These are phyloP conservation scores for Thecophora atra DNA, from an alignment of 2,888 invertebrate species.

Conservation along the genomic window DNA sequence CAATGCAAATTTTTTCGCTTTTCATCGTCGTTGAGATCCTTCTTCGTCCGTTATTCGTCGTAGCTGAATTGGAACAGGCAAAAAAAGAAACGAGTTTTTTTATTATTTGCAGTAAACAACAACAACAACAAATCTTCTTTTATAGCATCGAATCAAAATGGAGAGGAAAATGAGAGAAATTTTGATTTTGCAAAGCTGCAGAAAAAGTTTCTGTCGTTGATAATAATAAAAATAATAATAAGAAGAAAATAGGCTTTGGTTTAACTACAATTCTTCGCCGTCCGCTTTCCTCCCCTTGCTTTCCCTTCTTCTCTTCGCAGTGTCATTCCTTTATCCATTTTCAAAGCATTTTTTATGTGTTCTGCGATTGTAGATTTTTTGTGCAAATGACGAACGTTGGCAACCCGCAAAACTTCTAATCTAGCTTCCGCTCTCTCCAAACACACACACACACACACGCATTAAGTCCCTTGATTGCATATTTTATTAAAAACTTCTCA, in stretches of 20 bases:
- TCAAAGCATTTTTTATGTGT: too few relatives aligned
- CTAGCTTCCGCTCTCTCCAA: background rate
- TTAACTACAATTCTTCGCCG: too few relatives aligned
- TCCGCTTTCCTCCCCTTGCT: too few relatives aligned
- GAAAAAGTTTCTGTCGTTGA: too few relatives aligned
- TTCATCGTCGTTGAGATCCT: background rate
- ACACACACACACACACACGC: background rate
- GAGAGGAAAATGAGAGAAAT: background rate
- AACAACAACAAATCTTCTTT: constrained; percentile 25
- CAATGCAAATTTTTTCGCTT: background rate
- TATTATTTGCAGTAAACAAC: constrained; percentile 26
- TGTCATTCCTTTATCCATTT: too few relatives aligned
- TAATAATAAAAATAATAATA: too few relatives aligned
- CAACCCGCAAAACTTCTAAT: too few relatives aligned
- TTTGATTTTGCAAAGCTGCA: too few relatives aligned
- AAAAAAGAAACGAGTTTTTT: constrained; percentile 20
- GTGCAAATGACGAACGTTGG: background rate
- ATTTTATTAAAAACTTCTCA: constrained; percentile 8
- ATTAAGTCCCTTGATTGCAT: background rate
- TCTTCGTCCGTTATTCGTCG: background rate
- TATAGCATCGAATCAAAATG: too few relatives aligned
- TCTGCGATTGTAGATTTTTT: background rate
- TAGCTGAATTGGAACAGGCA: background rate
- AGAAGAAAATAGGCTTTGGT: too few relatives aligned
- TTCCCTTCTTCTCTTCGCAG: too few relatives aligned